Percentiles rank a stretch among this genome's conserved stretches.
phyloP scores from a whole-genome alignment of 2,113 vertebrate genomes.

The Eleginops maclovinus region DNA sequence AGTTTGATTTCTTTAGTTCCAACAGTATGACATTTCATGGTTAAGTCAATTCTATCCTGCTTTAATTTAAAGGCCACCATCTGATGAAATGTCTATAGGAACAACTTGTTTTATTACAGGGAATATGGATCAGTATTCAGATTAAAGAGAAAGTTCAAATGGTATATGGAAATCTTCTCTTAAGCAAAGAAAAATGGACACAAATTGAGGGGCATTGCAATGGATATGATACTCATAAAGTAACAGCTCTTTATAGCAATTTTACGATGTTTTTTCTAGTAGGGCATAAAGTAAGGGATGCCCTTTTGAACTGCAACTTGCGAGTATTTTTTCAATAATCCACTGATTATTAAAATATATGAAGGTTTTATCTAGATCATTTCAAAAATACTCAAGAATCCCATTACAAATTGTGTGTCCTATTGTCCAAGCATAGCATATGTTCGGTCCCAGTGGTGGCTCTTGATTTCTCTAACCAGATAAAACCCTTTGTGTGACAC shows the following conservation, averaged over 20 bases:
- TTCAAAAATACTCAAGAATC: neutral
- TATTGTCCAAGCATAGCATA: neutral
- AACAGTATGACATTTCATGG: constrained; percentile 10
- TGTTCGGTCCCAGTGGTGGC: neutral
- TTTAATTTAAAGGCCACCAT: constrained; percentile 3
- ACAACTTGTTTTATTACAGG: neutral
- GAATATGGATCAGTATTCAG: too few relatives aligned
- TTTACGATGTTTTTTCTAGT: neutral
- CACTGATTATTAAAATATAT: neutral
- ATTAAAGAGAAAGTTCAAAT: neutral
- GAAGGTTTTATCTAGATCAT: neutral
- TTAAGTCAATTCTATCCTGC: neutral
- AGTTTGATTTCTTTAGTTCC: constrained; percentile 4
- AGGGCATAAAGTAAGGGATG: neutral
- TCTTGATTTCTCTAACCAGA: neutral
- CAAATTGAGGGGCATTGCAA: neutral
- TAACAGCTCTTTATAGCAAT: neutral
- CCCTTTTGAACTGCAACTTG: neutral
- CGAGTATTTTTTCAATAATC: neutral
- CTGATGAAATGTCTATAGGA: neutral
- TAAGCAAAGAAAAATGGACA: neutral
- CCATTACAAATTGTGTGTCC: neutral
- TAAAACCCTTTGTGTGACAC: neutral
- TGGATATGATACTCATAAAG: neutral
- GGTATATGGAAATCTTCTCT: neutral